Evolutionary conservation across 2,797 vertebrate species (phyloP), one percentile per base, ranked within the genome.

Genomic region (Diplodus sargus): DNA sequence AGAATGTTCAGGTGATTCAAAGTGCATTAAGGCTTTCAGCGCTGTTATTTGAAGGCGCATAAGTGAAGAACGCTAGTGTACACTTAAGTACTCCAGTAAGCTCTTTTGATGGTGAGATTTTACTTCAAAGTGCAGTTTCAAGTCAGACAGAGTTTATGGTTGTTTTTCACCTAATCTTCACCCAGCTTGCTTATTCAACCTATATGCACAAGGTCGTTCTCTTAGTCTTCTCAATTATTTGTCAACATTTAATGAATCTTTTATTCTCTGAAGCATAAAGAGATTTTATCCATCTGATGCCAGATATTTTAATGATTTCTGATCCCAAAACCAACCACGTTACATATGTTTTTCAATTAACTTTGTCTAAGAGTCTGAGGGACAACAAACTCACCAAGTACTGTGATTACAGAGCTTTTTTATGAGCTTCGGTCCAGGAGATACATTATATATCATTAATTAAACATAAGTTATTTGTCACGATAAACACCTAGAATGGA

Each of bases 1-100:
- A 52, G 23, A 49, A 73, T 39, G 30, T 60, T 73, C 25, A 58
- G 68, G 56, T 72, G 30, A 56, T 61, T 15, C 63, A 70, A 23
- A 18, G 67, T 72, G 42, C 49, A 58, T 59, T 66, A 43, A 62
- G 0, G 20, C 61, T 30, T n/a, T 53, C 28, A 20, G n/a, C 30
- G 22, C 23, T 70, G 15, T 53, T 67, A 60, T 85, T 76, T 76
- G 42, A 64, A 43, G 16, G 0, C 1, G 1, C 28, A 72, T 4
- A 5, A 14, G 13, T 71, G 59, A 65, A 47, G 11, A 48, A 52
- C 16, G 4, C 16, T 15, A 0, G 8, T 60, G 43, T 51, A 10
- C 47, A 43, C n/a, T 54, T 65, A n/a, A 62, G 66, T 18, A 51
- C 13, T 30, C 4, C 9, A 48, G 25, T n/a, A 4, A 49, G 34